Evolutionary conservation across 2,797 vertebrate genomes (phyloP), one percentile per base, ranked within the genome.

Genomic region (Cynodonichthys magdalenae): DNA sequence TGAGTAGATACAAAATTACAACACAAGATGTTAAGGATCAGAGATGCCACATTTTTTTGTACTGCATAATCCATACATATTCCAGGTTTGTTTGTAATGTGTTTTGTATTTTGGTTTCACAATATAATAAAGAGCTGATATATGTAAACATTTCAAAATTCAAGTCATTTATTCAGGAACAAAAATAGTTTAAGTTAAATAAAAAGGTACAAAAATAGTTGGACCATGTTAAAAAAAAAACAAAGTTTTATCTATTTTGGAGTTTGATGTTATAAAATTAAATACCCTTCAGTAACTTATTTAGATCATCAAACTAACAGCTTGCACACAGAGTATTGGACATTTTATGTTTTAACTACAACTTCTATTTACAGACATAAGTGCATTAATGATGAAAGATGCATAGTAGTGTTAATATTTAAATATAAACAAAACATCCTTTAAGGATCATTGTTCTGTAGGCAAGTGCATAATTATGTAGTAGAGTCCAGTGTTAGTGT

Each of bases 371-470:
- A 73, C 62, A 84, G 48, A 49, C 15, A 29, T 29, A 29, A 80
- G 58, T 76, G 79, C 82, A 75, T 48, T 45, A 55, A 74, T 69
- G 52, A 79, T 24, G 45, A 53, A 62, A 52, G 51, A 83, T 83
- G 77, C 83, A 85, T 84, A 75, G 76, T 61, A 69, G 54, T 51
- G 71, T 84, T 74, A 69, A 62, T 75, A 63, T 56, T 66, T 58
- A 71, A 76, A 73, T 80, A 87, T 60, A 87, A 85, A 31, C 52
- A 15, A 69, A 82, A 79, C 34, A 52, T 61, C 69, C 63, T 82
- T 68, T 57, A 62, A 74, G 70, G 69, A 77, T 63, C 34, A 53
- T 71, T 87, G 65, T 75, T 81, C 73, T 75, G 53, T 63, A 53
- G 57, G 66, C 17, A 11, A 64, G 53, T 58, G 74, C 45, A 48